These are phyloP conservation scores for Chunga burmeisteri DNA, from an alignment of 2,113 vertebrate species.

Conservation along the genomic window DNA sequence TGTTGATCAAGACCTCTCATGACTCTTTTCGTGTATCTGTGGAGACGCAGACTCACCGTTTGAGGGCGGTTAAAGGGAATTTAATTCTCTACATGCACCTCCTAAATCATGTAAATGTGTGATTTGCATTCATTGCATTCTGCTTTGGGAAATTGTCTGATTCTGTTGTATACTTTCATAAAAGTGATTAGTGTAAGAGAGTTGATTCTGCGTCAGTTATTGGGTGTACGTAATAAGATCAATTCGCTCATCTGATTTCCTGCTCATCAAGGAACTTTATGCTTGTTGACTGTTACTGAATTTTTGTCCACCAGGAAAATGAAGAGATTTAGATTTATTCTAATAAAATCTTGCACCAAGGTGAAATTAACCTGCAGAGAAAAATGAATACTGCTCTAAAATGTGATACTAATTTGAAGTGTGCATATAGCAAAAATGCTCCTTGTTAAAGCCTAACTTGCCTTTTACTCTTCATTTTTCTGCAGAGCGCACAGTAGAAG, in stretches of 20 bases:
- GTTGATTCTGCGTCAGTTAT: not conserved
- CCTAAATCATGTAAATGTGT: not conserved
- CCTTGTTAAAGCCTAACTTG: not conserved
- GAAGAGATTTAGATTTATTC: not conserved
- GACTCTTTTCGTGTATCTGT: fast-evolving
- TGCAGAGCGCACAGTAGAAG: not conserved
- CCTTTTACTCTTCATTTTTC: not conserved
- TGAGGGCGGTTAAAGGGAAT: not conserved
- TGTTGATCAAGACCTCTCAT: fast-evolving
- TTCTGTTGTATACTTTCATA: not conserved
- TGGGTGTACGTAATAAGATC: not conserved
- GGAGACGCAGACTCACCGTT: not conserved
- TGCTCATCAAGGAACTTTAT: not conserved
- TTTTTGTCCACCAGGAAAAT: not conserved
- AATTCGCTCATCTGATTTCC: not conserved
- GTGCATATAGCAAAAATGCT: not conserved
- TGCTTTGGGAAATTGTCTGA: not conserved
- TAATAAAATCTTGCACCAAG: not conserved
- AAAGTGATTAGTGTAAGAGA: not conserved
- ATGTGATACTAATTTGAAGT: not conserved
- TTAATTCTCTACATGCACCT: not conserved
- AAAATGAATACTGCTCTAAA: not conserved
- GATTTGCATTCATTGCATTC: not conserved
- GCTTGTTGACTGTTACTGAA: not conserved
- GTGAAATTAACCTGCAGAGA: not conserved